Evolutionary conservation across 2,888 invertebrate species (phyloP), one percentile per base, ranked within the genome.

Genomic region (Polyommatus icarus): DNA sequence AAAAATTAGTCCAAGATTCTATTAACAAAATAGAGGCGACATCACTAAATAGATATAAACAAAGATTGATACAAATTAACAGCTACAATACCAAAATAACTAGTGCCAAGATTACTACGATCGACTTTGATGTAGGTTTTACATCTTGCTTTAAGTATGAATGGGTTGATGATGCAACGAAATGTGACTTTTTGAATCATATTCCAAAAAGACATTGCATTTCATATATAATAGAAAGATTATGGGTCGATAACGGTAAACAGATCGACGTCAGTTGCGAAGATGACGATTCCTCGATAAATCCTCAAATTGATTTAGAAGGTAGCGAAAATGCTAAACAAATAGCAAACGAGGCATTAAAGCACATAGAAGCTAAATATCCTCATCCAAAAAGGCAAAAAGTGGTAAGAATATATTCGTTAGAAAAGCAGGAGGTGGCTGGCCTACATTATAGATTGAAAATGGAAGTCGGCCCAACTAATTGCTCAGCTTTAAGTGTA

Each of bases 341-440:
- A 50, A 79, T 94, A 24, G 91, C 92, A 1, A 85, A 87, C 71
- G 87, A 89, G 80, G 90, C 91, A 3, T 82, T 94, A 72, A 93
- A 89, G 84, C 88, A 91, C 71, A 90, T 94, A 50, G 94, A 94
- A 82, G 91, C 91, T 0, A 94, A 93, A 80, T 94, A 94, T 81
- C 91, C 92, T 1, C 86, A 90, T 80, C 88, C 90, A 8, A 85
- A 85, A 10, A 90, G 89, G 80, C 92, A 91, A 80, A 89, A 89
- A 83, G 84, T 94, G 7, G 87, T 92, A 1, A 86, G 91, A 80
- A 88, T 94, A 83, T 89, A 91, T 81, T 91, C 92, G 15, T 83
- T 93, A 50, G 90, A 93, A 71, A 92, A 90, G 80, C 92, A 93
- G 82, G 83, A 86, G n/a, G 84, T 92, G 1, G 92, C 93, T 18